Conservation (phyloP, 2,113 vertebrate species). For the Rostratula benghalensis region DNA sequence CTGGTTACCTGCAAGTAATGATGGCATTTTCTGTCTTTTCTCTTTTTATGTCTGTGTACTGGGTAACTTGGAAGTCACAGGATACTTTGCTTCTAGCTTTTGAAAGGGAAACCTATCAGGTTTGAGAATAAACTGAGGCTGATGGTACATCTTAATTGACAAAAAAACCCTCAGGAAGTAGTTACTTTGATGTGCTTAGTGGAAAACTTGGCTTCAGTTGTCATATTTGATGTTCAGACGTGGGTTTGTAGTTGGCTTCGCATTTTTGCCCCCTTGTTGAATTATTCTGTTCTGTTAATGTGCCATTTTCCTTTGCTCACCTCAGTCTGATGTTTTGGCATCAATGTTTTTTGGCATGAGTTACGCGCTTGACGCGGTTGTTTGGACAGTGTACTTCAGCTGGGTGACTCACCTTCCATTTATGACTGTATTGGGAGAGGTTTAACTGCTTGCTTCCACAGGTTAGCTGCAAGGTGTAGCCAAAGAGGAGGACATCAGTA, state of each 20-base stretch:
- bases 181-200: not conserved
- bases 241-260: conserved; percentile 1
- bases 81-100: not conserved
- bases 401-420: not conserved
- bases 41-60: not conserved
- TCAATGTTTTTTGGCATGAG: not conserved
- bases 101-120: not conserved
- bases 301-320: not conserved
- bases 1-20: not conserved
- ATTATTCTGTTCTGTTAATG: conserved; percentile 8
- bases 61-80: not conserved
- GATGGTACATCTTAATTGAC: not conserved
- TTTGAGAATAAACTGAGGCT: not conserved
- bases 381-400: not conserved
- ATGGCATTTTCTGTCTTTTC: not conserved
- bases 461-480: not conserved
- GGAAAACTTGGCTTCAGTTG: not conserved
- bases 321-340: conserved; percentile 1
- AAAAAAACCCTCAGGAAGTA: not conserved
- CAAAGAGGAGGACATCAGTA: not conserved
- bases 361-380: not conserved
- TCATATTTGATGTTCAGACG: not conserved
- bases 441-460: conserved; percentile 21
- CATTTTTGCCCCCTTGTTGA: not conserved
- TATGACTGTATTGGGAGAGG: conserved; percentile 18